Evolutionary conservation across 2,888 invertebrate species (phyloP).

Genomic region (Pandemis cinnamomeana): DNA sequence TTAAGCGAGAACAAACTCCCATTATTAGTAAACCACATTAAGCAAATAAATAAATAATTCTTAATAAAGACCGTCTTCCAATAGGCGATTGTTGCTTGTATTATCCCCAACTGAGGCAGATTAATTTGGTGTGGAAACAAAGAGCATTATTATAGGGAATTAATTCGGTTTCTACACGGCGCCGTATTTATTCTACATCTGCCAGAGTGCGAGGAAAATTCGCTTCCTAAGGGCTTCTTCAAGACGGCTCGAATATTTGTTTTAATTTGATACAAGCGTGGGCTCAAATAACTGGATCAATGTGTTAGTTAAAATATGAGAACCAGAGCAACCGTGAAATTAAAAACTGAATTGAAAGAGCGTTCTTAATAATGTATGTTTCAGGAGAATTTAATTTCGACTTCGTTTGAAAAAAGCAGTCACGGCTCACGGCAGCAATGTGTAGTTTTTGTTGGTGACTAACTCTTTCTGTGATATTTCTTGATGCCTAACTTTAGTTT

Average conservation of each 20-base stretch:
- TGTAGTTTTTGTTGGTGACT: no score
- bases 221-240: background rate
- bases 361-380: no score
- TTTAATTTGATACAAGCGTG: slow-evolving; percentile 5
- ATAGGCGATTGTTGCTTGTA: slow-evolving; percentile 15
- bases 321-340: background rate
- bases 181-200: slow-evolving; percentile 30
- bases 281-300: background rate
- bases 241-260: background rate
- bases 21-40: background rate
- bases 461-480: no score
- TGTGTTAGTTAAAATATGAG: background rate
- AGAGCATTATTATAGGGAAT: slow-evolving; percentile 44
- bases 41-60: slow-evolving; percentile 18
- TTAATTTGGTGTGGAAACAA: slow-evolving; percentile 41
- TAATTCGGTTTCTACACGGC: slow-evolving; percentile 39
- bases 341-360: background rate
- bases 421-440: no score
- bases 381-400: no score
- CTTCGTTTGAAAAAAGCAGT: no score
- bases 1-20: background rate
- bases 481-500: no score
- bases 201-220: slow-evolving; percentile 12
- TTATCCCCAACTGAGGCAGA: slow-evolving; percentile 21
- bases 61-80: slow-evolving; percentile 13